Conservation (phyloP, 2,888 invertebrate genomes). For the Tipula helvola region DNA sequence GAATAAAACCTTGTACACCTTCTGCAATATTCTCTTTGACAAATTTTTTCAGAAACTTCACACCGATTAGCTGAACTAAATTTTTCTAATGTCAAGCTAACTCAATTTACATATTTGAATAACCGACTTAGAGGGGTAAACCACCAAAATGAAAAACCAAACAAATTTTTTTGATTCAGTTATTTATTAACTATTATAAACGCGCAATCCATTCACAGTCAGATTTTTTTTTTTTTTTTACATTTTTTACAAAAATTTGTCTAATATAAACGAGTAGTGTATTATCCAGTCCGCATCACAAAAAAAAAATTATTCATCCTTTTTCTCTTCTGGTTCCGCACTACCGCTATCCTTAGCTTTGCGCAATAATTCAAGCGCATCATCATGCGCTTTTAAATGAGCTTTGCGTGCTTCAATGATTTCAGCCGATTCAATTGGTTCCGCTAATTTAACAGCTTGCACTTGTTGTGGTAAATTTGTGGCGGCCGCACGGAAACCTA, state of each 20-base stretch:
- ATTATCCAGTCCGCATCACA: no score
- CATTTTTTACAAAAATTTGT: neutral
- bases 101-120: no score
- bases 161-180: neutral
- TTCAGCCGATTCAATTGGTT: slow-evolving; percentile 14
- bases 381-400: slow-evolving; percentile 19
- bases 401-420: slow-evolving; percentile 16
- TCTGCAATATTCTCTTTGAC: no score
- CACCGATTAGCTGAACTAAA: no score
- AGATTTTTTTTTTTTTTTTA: neutral
- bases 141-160: neutral
- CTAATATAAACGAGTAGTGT: neutral
- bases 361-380: slow-evolving; percentile 14
- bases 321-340: neutral
- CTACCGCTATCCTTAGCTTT: neutral
- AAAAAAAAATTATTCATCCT: neutral
- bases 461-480: slow-evolving; percentile 37
- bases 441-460: slow-evolving; percentile 16
- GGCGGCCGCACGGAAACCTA: slow-evolving; percentile 42
- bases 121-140: no score
- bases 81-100: no score
- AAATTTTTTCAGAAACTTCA: no score
- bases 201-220: neutral
- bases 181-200: neutral
- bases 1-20: no score